These are phyloP conservation scores for Epinotia bilunana DNA, from an alignment of 2,888 invertebrate species.

Conservation along the genomic window DNA sequence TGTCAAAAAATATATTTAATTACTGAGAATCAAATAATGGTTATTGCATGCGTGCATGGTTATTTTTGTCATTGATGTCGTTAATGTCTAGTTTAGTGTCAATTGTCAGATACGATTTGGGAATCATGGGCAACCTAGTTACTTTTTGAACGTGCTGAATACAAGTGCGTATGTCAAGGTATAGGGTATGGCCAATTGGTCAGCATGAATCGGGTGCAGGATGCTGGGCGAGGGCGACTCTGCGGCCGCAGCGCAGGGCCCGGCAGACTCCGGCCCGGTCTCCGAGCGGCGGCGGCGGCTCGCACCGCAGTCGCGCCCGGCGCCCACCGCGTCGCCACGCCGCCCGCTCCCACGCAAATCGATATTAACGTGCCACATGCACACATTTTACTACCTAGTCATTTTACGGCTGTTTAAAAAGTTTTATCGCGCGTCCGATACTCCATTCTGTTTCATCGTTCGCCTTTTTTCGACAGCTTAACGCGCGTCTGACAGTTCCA, in stretches of 20 bases:
- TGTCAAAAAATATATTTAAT: too few relatives aligned
- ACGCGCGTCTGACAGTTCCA: conserved; percentile 50
- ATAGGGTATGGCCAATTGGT: too few relatives aligned
- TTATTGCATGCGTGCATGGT: too few relatives aligned
- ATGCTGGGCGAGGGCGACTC: background rate
- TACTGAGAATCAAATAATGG: too few relatives aligned
- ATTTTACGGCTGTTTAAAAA: conserved; percentile 60
- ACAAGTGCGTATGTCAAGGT: too few relatives aligned
- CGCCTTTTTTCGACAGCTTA: conserved; percentile 43
- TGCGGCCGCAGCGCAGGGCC: conserved; percentile 13
- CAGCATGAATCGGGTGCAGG: background rate
- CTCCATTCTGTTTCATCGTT: conserved; percentile 48
- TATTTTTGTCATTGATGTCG: too few relatives aligned
- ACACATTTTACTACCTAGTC: conserved; percentile 61
- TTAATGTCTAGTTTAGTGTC: too few relatives aligned
- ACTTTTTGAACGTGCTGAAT: too few relatives aligned
- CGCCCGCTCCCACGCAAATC: conserved; percentile 65
- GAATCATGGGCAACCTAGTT: background rate
- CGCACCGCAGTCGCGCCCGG: conserved; percentile 72
- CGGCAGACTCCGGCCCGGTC: conserved; percentile 10
- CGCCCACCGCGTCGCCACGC: conserved; percentile 71
- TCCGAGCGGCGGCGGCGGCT: conserved; percentile 51
- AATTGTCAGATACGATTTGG: background rate
- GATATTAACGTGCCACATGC: conserved; percentile 64
- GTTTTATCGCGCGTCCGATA: conserved; percentile 55